Evolutionary conservation across 1,140 invertebrate genomes (phyloP).

Genomic region (Hypothenemus hampei): DNA sequence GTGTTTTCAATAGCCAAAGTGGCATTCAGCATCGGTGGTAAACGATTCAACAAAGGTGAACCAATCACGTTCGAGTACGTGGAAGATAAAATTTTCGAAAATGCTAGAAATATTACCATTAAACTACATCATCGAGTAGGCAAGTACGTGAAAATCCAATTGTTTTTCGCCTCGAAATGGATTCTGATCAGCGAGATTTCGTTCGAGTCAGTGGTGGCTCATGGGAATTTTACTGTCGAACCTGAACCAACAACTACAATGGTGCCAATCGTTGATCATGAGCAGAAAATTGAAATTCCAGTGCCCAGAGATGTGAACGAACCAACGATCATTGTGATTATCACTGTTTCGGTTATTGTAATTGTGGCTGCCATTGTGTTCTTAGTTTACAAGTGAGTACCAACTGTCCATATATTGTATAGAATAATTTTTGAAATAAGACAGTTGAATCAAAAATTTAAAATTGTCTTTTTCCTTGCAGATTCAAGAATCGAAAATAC

Average conservation of each 20-base stretch:
- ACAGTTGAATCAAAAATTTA: background rate
- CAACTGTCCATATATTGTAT: too few species aligned
- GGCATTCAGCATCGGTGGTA: slow-evolving; percentile 68
- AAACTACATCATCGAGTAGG: slow-evolving; percentile 70
- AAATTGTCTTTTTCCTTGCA: background rate
- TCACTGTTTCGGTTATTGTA: slow-evolving; percentile 73
- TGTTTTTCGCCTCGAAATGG: slow-evolving; percentile 80
- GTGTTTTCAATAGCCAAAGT: slow-evolving; percentile 59
- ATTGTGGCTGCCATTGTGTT: slow-evolving; percentile 69
- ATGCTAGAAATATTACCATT: slow-evolving; percentile 64
- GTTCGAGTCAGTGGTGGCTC: slow-evolving; percentile 69
- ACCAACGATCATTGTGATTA: slow-evolving; percentile 72
- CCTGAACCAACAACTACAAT: slow-evolving; percentile 45
- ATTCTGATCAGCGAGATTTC: slow-evolving; percentile 83
- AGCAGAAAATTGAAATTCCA: slow-evolving; percentile 51
- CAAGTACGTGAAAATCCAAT: slow-evolving; percentile 68
- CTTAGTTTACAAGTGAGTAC: slow-evolving; percentile 60
- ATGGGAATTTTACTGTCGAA: slow-evolving; percentile 67
- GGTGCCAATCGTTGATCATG: slow-evolving; percentile 42
- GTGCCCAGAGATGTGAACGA: slow-evolving; percentile 66
- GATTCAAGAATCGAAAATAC: slow-evolving; percentile 69
- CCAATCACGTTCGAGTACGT: slow-evolving; percentile 54
- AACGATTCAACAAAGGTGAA: slow-evolving; percentile 56
- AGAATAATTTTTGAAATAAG: background rate
- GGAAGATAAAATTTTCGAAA: slow-evolving; percentile 60